Evolutionary conservation across 2,797 vertebrate genomes (phyloP).

Genomic region (Cuculus canorus): DNA sequence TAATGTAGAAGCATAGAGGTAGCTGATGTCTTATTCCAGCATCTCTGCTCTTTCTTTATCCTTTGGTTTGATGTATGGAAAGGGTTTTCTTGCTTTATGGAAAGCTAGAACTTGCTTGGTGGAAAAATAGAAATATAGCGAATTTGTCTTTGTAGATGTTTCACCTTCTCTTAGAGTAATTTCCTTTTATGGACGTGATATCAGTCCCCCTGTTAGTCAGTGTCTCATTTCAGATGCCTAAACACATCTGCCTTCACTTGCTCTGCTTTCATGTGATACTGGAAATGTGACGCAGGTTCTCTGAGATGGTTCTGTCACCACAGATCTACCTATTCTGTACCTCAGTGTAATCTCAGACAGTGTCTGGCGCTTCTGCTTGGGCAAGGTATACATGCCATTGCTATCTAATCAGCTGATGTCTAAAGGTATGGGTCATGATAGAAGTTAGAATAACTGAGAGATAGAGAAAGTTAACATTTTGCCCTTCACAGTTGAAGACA

Average conservation of each 20-base stretch:
- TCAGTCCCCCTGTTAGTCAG: not conserved
- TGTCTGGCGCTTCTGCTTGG: not conserved
- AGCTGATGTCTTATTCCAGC: not conserved
- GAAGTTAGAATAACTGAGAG: not conserved
- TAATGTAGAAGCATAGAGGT: not conserved
- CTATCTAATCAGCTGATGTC: not conserved
- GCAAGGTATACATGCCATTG: not conserved
- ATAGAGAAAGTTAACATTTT: not conserved
- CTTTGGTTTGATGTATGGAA: not conserved
- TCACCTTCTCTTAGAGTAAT: not conserved
- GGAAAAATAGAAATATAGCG: not conserved
- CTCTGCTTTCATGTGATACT: not conserved
- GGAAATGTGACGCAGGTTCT: not conserved
- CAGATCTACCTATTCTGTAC: not conserved
- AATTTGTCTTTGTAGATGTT: not conserved
- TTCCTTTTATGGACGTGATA: not conserved
- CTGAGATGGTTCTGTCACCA: not conserved
- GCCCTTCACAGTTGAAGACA: rapidly evolving
- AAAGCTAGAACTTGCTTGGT: not conserved
- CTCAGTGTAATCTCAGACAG: not conserved
- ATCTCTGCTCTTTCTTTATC: not conserved
- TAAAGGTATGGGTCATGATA: not conserved
- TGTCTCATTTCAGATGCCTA: not conserved
- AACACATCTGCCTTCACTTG: not conserved
- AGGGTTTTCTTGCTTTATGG: not conserved